These are phyloP conservation scores for Cotesia congregata DNA, from an alignment of 2,888 invertebrate genomes.

Conservation along the genomic window DNA sequence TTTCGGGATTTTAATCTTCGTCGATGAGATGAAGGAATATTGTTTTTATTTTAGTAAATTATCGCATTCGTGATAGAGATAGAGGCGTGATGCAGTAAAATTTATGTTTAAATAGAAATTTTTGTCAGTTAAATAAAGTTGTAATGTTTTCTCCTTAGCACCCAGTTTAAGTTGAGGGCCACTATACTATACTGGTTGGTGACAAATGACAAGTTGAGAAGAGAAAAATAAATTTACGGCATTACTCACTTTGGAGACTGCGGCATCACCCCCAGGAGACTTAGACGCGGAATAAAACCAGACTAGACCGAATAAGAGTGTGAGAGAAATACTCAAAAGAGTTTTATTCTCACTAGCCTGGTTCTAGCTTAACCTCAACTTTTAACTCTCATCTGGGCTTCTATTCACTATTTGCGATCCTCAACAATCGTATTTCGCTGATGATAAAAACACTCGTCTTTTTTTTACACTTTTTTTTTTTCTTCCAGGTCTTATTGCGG, in stretches of 20 bases:
- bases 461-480: background rate
- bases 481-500: background rate
- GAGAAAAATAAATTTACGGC: conserved; percentile 2
- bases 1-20: no score
- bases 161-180: background rate
- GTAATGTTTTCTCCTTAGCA: background rate
- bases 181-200: background rate
- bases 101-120: background rate
- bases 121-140: background rate
- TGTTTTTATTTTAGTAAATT: no score
- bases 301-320: background rate
- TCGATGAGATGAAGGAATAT: no score
- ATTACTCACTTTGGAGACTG: conserved; percentile 11
- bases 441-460: background rate
- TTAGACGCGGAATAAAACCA: background rate
- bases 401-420: background rate
- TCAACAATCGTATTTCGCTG: background rate
- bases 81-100: no score
- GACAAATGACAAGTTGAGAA: background rate
- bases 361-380: background rate
- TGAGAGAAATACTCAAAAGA: no score
- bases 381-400: background rate
- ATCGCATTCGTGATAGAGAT: no score
- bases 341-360: no score
- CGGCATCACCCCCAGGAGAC: conserved; percentile 11